Evolutionary conservation across 2,888 invertebrate species (phyloP).

Genomic region (Dastarcus helophoroides): DNA sequence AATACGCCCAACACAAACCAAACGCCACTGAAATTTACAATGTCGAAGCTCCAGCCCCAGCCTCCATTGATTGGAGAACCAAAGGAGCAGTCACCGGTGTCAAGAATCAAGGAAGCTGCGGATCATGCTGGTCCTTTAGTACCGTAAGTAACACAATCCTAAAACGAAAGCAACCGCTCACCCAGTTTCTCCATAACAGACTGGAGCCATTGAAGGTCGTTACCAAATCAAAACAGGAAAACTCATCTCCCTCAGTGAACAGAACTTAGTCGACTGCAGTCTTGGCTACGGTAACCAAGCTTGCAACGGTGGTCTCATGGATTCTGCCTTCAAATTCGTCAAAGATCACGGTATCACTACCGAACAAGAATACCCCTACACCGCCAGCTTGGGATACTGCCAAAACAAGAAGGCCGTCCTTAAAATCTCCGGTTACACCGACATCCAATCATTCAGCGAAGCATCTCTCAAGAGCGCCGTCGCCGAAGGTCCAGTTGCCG

Average conservation of each 20-base stretch:
- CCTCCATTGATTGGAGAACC: no score
- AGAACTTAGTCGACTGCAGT: constrained; percentile 45
- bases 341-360: constrained; percentile 43
- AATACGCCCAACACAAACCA: no score
- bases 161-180: no score
- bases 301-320: constrained; percentile 42
- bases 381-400: constrained; percentile 40
- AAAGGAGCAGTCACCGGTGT: no score
- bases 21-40: no score
- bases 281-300: constrained; percentile 38
- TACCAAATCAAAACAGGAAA: constrained; percentile 38
- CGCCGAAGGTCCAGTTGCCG: constrained; percentile 76
- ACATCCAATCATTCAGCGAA: constrained; percentile 61
- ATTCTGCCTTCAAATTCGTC: constrained; percentile 38
- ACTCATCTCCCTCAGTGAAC: constrained; percentile 41
- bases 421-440: constrained; percentile 67
- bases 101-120: no score
- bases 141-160: no score
- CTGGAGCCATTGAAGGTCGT: constrained; percentile 46
- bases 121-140: no score
- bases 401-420: no score
- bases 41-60: no score
- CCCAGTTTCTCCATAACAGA: no score
- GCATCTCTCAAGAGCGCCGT: constrained; percentile 59
- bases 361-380: constrained; percentile 41